Base-by-base conservation (phyloP, 2,888 invertebrate genomes). In the Sminthurides aquaticus region DNA sequence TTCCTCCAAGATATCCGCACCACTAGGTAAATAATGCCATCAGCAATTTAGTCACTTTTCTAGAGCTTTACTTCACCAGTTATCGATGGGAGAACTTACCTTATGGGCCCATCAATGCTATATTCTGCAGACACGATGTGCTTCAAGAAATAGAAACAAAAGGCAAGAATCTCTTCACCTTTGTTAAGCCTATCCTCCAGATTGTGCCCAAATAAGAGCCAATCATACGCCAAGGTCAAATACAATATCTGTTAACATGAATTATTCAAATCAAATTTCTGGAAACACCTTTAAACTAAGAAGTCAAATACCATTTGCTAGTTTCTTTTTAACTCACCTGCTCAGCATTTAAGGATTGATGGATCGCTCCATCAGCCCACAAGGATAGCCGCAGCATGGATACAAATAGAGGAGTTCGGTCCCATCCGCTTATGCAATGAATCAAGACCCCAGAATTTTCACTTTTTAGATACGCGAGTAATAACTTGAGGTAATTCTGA, bases 371-470 rank as follows among this genome's bases (percentile, higher is more conserved):
- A 77, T 87, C 87, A 1, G 87, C 87, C 90, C 90, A 90, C 49
- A 90, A 79, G 63, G 88, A 88, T 66, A 90, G 79, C 57, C 90
- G 82, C 62, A 90, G 77, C 29, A 90, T 78, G 1, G 89, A 88
- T 63, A 90, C 82, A 78, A 89, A 90, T 65, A 90, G 79, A 0
- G 90, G 90, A 1, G 90, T 90, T 43, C 90, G 82, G 79, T 90
- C 90, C 90, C 90, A 90, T 27, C 90, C 90, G 76, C 89, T 89
- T 75, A 90, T 90, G 78, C 90, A 90, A 78, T 90, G 90, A 58
- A 90, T 83, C 61, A 90, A 79, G 67, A 90, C 77, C 15, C 90
- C 88, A 54, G 81, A 82, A 71, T 81, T 84, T 67, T 84, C 83
- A 64, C 86, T 85, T 66, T 82, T 82, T 70, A 87, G 79, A 73